Percentiles rank a stretch among this genome's conserved stretches.
phyloP scores from a whole-genome alignment of 2,797 vertebrate genomes.

The Erethizon dorsatum region DNA sequence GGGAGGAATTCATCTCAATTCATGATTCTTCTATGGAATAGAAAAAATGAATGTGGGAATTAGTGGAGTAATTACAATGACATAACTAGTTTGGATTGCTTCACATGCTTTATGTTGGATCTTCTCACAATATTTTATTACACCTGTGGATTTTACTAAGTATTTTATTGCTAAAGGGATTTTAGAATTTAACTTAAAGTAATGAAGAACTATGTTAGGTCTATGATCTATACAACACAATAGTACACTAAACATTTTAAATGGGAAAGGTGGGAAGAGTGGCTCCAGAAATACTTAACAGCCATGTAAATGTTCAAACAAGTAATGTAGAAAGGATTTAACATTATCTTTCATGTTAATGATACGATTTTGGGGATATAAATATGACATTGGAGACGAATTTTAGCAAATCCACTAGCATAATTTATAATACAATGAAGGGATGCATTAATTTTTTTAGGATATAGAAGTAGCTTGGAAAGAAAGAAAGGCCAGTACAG shows the following conservation, averaged over 20 bases:
- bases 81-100: neutral
- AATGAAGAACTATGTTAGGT: neutral
- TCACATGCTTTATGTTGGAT: neutral
- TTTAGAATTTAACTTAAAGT: slow-evolving; percentile 20
- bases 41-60: neutral
- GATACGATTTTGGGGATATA: neutral
- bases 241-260: neutral
- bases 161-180: neutral
- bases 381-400: neutral
- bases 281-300: neutral
- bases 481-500: neutral
- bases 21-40: neutral
- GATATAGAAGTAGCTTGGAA: slow-evolving; percentile 69
- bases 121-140: neutral
- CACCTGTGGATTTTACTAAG: slow-evolving; percentile 16
- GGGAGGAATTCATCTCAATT: neutral
- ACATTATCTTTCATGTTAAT: slow-evolving; percentile 3
- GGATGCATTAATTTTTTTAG: slow-evolving; percentile 68
- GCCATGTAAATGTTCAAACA: slow-evolving; percentile 27
- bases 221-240: neutral
- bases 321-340: neutral
- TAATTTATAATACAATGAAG: neutral
- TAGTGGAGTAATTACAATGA: neutral
- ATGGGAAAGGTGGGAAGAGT: neutral
- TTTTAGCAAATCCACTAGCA: slow-evolving; percentile 59